Base-by-base conservation (phyloP, 2,888 invertebrate species). In the Rhagonycha fulva region DNA sequence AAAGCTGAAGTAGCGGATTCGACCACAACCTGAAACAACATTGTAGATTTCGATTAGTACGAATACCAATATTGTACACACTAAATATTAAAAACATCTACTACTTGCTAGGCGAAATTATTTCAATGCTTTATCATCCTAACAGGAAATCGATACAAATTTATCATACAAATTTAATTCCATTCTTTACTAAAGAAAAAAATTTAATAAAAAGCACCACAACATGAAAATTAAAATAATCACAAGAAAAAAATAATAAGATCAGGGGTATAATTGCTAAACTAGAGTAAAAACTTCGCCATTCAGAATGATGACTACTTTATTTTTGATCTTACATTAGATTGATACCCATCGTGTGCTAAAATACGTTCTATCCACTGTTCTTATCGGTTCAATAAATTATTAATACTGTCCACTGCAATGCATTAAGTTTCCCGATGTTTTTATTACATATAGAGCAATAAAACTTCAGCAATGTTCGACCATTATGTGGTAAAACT, bases 1-100 rank as follows among this genome's bases (percentile, higher is more conserved):
- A 95, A 92, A n/a, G 96, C 97, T 62, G 93, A 90, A 14, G 91
- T 92, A 32, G 93, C 92, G 80, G 94, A 95, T 88, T 97, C 97
- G 4, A 98, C 95, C 23, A 97, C 96, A 78, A 98, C 94, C 93
- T 93, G 89, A 79, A 88, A 87, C 78, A 80, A 82, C 80, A 74
- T 66, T 66, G 63, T 24, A 66, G 63, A 24, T 66, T 66, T 23
- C 26, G 63, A 26, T 66, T 66, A 66, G 24, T 24, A 4, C 63
- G 23, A 66, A 66, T 47, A 47, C 47, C 47, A 47, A 47, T 47
- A 12, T 47, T 47, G 4, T 47, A 47, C 19, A 19, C 2, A 19
- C 47, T n/a, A n/a, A 47, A 47, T 47, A 47, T n/a, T 47, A 47
- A 47, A 47, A 47, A 19, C 2, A 19, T 19, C 19, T 19, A 7